These are phyloP conservation scores for Decapterus maruadsi DNA, from an alignment of 2,797 vertebrate genomes.

Conservation along the genomic window DNA sequence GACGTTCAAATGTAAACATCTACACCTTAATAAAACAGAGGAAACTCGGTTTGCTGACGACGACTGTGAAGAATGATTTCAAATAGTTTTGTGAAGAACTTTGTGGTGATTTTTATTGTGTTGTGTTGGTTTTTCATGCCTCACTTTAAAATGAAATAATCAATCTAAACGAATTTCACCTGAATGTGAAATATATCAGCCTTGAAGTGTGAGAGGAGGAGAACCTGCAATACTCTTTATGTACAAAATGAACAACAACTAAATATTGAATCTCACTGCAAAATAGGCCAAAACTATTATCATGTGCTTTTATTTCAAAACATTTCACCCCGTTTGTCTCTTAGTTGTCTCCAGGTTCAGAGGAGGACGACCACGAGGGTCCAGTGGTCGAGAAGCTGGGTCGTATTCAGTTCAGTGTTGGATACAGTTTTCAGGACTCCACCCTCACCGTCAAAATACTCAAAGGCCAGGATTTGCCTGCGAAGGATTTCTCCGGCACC, in stretches of 20 bases:
- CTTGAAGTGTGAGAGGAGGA: neutral
- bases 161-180: neutral
- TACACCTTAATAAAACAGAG: neutral
- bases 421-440: conserved; percentile 99
- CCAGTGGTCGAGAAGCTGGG: conserved; percentile 94
- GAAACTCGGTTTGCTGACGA: conserved; percentile 8
- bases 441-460: conserved; percentile 98
- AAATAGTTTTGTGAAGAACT: neutral
- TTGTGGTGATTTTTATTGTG: neutral
- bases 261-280: neutral
- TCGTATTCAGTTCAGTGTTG: conserved; percentile 97
- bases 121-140: neutral
- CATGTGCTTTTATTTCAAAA: neutral
- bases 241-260: neutral
- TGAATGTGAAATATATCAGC: neutral
- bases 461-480: conserved; percentile 96
- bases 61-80: neutral
- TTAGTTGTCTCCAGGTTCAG: conserved; percentile 96
- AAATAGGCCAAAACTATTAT: neutral
- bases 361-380: conserved; percentile 94
- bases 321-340: conserved; percentile 45
- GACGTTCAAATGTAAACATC: neutral
- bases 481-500: conserved; percentile 98
- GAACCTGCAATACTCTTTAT: neutral
- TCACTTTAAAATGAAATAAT: neutral